These are phyloP conservation scores for Anableps anableps DNA, from an alignment of 2,797 vertebrate species.

Conservation along the genomic window DNA sequence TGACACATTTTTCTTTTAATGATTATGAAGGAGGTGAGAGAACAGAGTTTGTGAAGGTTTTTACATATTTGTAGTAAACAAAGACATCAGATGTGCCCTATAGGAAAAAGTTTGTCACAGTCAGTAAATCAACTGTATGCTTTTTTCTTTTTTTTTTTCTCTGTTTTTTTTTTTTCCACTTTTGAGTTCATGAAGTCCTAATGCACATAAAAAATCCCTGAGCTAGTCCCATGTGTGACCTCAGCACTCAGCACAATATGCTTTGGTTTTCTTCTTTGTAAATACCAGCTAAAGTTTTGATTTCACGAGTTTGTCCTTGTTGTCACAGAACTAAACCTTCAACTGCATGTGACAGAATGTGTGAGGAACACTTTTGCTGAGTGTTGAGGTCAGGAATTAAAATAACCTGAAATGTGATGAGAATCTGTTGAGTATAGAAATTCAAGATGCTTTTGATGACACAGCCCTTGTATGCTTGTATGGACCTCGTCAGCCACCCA, in stretches of 20 bases:
- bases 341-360: not conserved
- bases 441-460: constrained; percentile 63
- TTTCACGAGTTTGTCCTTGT: constrained; percentile 17
- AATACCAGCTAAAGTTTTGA: not conserved
- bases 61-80: constrained; percentile 22
- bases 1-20: constrained; percentile 18
- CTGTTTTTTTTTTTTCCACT: constrained; percentile 2
- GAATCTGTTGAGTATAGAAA: constrained; percentile 14
- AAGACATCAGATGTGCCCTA: constrained; percentile 19
- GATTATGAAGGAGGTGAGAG: constrained; percentile 6
- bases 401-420: constrained; percentile 22
- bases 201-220: constrained; percentile 23
- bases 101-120: constrained; percentile 11
- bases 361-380: not conserved
- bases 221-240: constrained; percentile 30
- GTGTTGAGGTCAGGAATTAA: constrained; percentile 30
- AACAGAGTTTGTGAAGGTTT: not conserved
- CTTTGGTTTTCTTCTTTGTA: not conserved
- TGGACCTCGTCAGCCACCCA: constrained; percentile 64
- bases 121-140: constrained; percentile 14
- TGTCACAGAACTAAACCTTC: constrained; percentile 3
- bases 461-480: constrained; percentile 38
- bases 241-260: not conserved
- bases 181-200: constrained; percentile 19
- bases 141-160: constrained; percentile 4